Evolutionary conservation across 1,140 invertebrate genomes (phyloP), one percentile per base, ranked within the genome.

Genomic region (Chrysomallon squamiferum): DNA sequence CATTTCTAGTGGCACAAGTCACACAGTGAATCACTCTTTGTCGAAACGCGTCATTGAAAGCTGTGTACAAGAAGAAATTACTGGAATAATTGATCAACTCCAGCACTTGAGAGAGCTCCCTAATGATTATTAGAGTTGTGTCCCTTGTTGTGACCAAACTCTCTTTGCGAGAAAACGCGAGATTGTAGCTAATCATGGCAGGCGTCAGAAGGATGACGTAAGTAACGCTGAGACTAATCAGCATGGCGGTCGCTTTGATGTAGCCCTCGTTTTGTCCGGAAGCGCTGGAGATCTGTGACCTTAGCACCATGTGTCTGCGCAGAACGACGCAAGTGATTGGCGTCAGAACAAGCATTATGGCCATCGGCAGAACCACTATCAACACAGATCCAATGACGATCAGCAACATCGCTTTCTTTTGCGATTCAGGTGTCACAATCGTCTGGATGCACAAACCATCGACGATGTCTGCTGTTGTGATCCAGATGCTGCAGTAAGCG

Each of bases 391-490:
- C 65, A 49, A 49, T 29, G 5, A 68, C 20, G 20, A 68, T 29
- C 29, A 68, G 68, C 15, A 47, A 57, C 9, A 58, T 45, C 7
- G 62, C 52, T 20, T 56, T 62, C 6, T 61, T 4, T 49, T 18
- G 11, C 62, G 63, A 15, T 58, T 72, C 25, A 56, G 22, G 5
- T 38, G 62, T 15, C 57, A n/a, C 25, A 65, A 35, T 15, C 29
- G 74, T 68, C 0, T 70, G 68, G 11, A 71, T 59, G 59, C 75
- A 77, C 5, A 69, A 49, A 2, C 68, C 68, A 9, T 71, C 56
- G 3, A 54, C n/a, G 22, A 77, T 62, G 6, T 61, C 56, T n/a
- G 73, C 66, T 1, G 66, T 61, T 27, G 71, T 68, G 4, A 65
- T 62, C 75, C 73, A 73, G 27, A 67, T 13, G 4, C 59, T 41